phyloP scores from a whole-genome alignment of 2,797 vertebrate genomes.

The Mus minutoides region DNA sequence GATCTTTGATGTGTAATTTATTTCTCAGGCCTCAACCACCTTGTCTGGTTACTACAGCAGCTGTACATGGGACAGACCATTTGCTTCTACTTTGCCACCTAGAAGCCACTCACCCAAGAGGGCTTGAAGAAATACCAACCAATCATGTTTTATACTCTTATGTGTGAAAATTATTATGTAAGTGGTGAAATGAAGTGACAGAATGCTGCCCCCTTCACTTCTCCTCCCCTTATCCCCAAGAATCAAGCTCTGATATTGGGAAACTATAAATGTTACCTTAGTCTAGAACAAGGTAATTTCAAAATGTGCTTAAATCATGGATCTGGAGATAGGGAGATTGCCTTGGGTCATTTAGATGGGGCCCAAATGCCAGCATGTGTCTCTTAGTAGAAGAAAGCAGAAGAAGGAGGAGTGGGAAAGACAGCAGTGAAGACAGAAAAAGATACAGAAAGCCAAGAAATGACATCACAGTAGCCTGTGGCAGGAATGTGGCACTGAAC shows the following conservation, averaged over 20 bases:
- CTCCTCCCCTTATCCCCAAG: no score
- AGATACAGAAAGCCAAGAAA: not conserved
- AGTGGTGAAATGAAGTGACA: not conserved
- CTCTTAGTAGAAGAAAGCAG: not conserved
- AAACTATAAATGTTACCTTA: not conserved
- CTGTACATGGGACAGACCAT: not conserved
- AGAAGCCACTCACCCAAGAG: not conserved
- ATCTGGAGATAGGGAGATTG: not conserved
- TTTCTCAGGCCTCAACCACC: not conserved
- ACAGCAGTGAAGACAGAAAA: not conserved
- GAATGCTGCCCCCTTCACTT: not conserved
- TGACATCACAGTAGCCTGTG: not conserved
- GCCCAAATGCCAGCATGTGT: not conserved
- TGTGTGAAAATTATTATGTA: conserved; percentile 27
- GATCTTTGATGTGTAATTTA: not conserved
- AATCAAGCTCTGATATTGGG: not conserved
- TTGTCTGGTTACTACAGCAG: not conserved
- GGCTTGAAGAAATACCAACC: not conserved
- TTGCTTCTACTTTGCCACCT: not conserved
- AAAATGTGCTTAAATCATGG: not conserved
- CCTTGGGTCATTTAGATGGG: not conserved
- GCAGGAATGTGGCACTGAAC: not conserved
- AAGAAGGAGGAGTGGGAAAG: not conserved
- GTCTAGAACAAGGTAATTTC: not conserved
- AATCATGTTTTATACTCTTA: not conserved